Evolutionary conservation across 1,140 invertebrate genomes (phyloP), one percentile per base, ranked within the genome.

Genomic region (Spodoptera frugiperda): DNA sequence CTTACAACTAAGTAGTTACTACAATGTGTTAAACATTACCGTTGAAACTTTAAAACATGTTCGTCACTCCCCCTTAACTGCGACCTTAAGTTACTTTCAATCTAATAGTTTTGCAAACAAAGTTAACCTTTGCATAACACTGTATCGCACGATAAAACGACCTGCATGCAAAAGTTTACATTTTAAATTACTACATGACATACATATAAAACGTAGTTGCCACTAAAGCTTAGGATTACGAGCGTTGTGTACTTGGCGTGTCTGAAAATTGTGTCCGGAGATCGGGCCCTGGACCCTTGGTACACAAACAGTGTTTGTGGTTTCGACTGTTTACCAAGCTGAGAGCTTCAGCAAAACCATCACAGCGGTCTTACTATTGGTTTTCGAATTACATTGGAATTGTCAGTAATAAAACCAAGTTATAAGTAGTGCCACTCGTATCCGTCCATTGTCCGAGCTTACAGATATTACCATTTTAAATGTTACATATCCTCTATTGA

Each of bases 261-360:
- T 59, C 59, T 44, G 9, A 61, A 63, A 17, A 44, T 15, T 15
- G 33, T 63, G 21, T 63, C 33, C 59, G 30, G 33, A 39, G 33
- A 39, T 39, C 33, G 9, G 33, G 5, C 25, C 25, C 25, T 3
- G 5, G 25, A 63, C 33, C 33, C 59, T 19, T 15, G 12, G 59
- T 11, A 63, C 33, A 63, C 33, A 63, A 33, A 19, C 33, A 17
- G 30, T 61, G 30, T 61, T 39, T 61, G 57, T 39, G 33, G 33
- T 39, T 39, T 39, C n/a, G 14, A 17, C 21, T 61, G 33, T 61
- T 59, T 59, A 30, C 55, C 21, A 0, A 59, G 55, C 21, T 30
- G 21, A 33, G 21, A 59, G 33, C 12, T 33, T 30, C 14, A 59
- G n/a, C 25, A 33, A 39, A 39, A 39, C 33, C 33, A 39, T 39